Base-by-base conservation (phyloP, 2,888 invertebrate genomes). In the Harmothoe impar region DNA sequence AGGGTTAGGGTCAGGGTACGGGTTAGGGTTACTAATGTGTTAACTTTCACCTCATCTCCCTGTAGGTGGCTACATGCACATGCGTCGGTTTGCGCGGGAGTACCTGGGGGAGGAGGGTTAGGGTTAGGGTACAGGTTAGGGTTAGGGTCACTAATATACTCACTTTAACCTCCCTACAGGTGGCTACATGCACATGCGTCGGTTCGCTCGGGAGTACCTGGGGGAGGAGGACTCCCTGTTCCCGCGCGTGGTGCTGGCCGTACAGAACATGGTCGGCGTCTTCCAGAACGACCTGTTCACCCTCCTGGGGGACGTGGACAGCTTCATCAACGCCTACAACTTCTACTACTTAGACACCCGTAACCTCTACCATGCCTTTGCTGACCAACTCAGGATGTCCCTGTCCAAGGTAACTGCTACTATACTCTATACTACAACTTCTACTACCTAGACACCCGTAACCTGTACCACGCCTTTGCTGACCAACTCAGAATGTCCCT, bases 41-140 rank as follows among this genome's bases (percentile, higher is more conserved):
- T n/a, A n/a, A n/a, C n/a, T n/a, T n/a, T n/a, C n/a, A n/a, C n/a
- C n/a, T n/a, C n/a, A n/a, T n/a, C n/a, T n/a, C n/a, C n/a, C n/a
- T n/a, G n/a, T 43, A 3, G 77, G 86, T 1, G 81, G 56, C 29
- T 86, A 86, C 54, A 86, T 56, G 54, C 52, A 25, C 52, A 86
- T 92, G 89, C 68, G 92, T 17, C 89, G 72, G 51, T 92, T 92
- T 62, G 84, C 90, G 5, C 84, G 91, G 62, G 91, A 84, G 31
- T 92, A 91, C 62, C 89, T 92, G 23, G 91, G 91, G 15, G 92
- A 92, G 81, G n/a, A n/a, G n/a, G n/a, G n/a, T n/a, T n/a, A n/a
- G n/a, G n/a, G n/a, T n/a, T n/a, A n/a, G n/a, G n/a, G n/a, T n/a
- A n/a, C n/a, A n/a, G n/a, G n/a, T n/a, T n/a, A n/a, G n/a, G n/a